Evolutionary conservation across 2,888 invertebrate species (phyloP).

Genomic region (Lochmaea crataegi): DNA sequence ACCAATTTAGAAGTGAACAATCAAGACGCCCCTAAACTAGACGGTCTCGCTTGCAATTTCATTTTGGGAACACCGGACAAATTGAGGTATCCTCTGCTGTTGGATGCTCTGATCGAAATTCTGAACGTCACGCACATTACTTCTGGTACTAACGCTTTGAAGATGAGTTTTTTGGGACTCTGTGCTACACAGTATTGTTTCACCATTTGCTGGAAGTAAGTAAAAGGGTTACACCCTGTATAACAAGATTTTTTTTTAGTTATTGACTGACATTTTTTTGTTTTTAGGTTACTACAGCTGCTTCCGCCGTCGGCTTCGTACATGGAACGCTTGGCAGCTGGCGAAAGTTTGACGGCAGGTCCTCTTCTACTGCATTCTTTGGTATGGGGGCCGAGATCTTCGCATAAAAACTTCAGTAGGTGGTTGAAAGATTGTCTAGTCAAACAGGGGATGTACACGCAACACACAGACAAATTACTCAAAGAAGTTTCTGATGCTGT

Average conservation of each 20-base stretch:
- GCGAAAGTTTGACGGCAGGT: slow-evolving; percentile 74
- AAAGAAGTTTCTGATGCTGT: slow-evolving; percentile 79
- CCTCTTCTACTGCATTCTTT: slow-evolving; percentile 84
- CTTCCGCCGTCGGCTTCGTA: slow-evolving; percentile 91
- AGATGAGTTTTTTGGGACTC: slow-evolving; percentile 72
- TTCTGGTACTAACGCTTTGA: slow-evolving; percentile 60
- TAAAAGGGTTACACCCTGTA: slow-evolving; percentile 1
- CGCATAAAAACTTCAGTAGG: slow-evolving; percentile 84
- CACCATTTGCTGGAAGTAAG: slow-evolving; percentile 83
- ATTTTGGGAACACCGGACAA: slow-evolving; percentile 93
- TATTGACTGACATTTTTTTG: slow-evolving; percentile 8
- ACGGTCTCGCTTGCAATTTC: slow-evolving; percentile 93
- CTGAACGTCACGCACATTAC: slow-evolving; percentile 82
- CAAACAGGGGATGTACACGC: slow-evolving; percentile 88
- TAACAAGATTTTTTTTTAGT: background rate
- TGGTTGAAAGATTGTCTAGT: slow-evolving; percentile 94
- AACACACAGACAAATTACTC: slow-evolving; percentile 78
- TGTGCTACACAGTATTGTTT: slow-evolving; percentile 94
- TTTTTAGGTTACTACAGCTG: slow-evolving; percentile 78
- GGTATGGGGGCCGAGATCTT: slow-evolving; percentile 89
- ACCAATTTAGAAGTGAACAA: slow-evolving; percentile 79
- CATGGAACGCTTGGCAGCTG: slow-evolving; percentile 81
- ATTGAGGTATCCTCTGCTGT: slow-evolving; percentile 85
- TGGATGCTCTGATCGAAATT: slow-evolving; percentile 87
- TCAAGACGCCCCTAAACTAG: slow-evolving; percentile 90